phyloP scores from a whole-genome alignment of 2,888 invertebrate genomes.

The Lasioglossum lativentre region DNA sequence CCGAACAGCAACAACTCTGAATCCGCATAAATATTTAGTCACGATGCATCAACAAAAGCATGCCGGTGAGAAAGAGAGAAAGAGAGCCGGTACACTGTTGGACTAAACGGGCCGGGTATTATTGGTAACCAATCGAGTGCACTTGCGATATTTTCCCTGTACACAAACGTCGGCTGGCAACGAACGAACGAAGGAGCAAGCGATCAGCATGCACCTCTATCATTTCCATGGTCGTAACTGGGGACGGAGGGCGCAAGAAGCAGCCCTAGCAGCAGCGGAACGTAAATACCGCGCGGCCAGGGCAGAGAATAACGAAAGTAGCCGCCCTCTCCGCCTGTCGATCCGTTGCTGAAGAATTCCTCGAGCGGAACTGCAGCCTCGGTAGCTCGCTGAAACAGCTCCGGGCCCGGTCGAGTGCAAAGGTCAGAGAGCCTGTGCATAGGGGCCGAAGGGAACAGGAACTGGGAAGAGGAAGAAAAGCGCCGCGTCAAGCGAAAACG shows the following conservation, averaged over 20 bases:
- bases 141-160: not conserved
- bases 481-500: conserved; percentile 14
- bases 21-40: conserved; percentile 6
- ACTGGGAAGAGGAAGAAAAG: conserved; percentile 22
- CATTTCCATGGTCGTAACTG: conserved; percentile 1
- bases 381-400: conserved; percentile 49
- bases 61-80: not conserved
- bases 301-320: conserved; percentile 19
- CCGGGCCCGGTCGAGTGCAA: conserved; percentile 52
- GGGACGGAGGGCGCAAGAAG: not conserved
- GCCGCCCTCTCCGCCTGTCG: conserved; percentile 23
- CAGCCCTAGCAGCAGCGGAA: not conserved
- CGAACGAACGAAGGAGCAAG: not conserved
- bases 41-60: not conserved
- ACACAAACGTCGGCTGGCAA: not conserved
- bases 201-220: not conserved
- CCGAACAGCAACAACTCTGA: not conserved
- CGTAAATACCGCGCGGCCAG: conserved; percentile 23
- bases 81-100: not conserved
- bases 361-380: conserved; percentile 47
- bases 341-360: conserved; percentile 34
- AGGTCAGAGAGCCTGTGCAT: conserved; percentile 53
- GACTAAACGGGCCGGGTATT: not conserved
- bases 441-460: not conserved
- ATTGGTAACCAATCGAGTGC: conserved; percentile 9